These are phyloP conservation scores for Hermetia illucens DNA, from an alignment of 1,140 invertebrate species.

Conservation along the genomic window DNA sequence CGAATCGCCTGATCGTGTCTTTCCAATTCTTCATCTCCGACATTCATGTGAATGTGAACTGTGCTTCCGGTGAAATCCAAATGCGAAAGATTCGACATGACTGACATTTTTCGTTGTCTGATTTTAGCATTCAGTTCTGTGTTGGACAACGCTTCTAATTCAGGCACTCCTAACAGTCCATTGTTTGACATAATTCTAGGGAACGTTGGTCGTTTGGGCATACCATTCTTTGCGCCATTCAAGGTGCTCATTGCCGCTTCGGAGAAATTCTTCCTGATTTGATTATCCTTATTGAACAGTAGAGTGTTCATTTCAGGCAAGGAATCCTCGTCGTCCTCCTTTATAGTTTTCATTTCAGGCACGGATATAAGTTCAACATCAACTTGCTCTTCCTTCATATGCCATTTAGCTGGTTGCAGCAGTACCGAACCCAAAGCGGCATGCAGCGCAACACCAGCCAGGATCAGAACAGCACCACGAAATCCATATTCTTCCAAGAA, in stretches of 20 bases:
- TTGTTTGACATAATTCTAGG: conserved; percentile 28
- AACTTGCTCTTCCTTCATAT: conserved; percentile 41
- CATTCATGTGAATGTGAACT: conserved; percentile 45
- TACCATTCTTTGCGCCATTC: conserved; percentile 18
- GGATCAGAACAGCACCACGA: conserved; percentile 46
- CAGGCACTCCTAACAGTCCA: conserved; percentile 20
- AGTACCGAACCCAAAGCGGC: conserved; percentile 47
- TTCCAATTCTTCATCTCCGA: conserved; percentile 28
- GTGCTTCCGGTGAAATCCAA: conserved; percentile 56
- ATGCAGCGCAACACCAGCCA: conserved; percentile 50
- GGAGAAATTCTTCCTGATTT: conserved; percentile 28
- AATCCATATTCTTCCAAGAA: conserved; percentile 44
- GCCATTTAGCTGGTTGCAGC: conserved; percentile 50
- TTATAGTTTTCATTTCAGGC: conserved; percentile 18
- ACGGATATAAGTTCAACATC: conserved; percentile 40
- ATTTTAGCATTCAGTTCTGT: conserved; percentile 32
- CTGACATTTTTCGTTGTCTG: conserved; percentile 42
- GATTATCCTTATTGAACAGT: conserved; percentile 22
- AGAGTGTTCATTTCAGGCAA: conserved; percentile 28
- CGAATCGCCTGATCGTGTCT: conserved; percentile 24
- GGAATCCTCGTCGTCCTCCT: conserved; percentile 32
- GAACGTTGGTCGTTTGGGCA: conserved; percentile 28
- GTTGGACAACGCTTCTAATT: conserved; percentile 13
- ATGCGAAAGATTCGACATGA: conserved; percentile 52
- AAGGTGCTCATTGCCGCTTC: conserved; percentile 30